Conservation (phyloP, 2,113 vertebrate species). For the Forbesichthys papilliferus region DNA sequence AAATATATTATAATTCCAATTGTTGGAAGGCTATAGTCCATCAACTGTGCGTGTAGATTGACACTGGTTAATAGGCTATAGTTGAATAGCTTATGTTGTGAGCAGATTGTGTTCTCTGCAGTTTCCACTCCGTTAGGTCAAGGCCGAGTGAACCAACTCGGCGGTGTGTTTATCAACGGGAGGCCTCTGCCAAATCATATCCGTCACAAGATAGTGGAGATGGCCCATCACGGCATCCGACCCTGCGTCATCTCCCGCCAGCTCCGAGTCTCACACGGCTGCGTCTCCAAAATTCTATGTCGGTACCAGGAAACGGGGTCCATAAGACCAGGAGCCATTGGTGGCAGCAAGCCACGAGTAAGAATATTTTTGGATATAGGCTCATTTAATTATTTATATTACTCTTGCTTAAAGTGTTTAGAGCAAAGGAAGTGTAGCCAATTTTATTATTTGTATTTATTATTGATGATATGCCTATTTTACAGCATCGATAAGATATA, state of each 20-base stretch:
- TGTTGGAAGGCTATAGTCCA: too few species aligned
- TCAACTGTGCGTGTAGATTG: background rate
- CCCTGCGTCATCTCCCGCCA: conserved; percentile 97
- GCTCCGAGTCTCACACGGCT: conserved; percentile 93
- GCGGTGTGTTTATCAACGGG: conserved; percentile 97
- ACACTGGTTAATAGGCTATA: background rate
- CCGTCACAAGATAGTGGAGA: conserved; percentile 97
- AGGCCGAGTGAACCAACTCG: conserved; percentile 97
- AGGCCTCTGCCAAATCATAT: conserved; percentile 95
- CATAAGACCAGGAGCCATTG: conserved; percentile 94
- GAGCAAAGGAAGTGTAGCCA: too few species aligned
- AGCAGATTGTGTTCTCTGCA: conserved; percentile 46
- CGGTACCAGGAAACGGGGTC: conserved; percentile 97
- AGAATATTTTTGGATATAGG: conserved; percentile 50
- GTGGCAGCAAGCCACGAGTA: conserved; percentile 97
- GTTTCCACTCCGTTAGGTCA: conserved; percentile 96
- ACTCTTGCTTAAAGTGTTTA: too few species aligned
- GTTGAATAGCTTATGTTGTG: background rate
- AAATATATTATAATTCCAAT: too few species aligned
- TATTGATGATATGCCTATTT: too few species aligned
- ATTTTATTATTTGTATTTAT: too few species aligned
- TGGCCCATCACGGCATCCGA: conserved; percentile 96
- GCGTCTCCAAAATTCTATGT: conserved; percentile 97
- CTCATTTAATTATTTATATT: background rate
- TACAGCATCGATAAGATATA: too few species aligned